These are phyloP conservation scores for Sepioteuthis lessoniana DNA, from an alignment of 2,888 invertebrate species.

Conservation along the genomic window DNA sequence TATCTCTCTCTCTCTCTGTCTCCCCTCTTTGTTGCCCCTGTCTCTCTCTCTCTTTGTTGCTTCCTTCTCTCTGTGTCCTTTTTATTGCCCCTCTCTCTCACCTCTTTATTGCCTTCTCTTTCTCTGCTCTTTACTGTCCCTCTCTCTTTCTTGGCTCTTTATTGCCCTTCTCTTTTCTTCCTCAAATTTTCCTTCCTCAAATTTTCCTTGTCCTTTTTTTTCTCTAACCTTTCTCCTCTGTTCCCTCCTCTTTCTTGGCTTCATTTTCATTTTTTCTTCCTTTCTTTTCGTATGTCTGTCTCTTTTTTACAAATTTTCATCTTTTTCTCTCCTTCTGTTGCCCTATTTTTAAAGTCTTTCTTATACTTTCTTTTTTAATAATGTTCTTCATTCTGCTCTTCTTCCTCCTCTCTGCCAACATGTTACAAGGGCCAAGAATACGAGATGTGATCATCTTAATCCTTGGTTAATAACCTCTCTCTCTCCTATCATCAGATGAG, in stretches of 20 bases:
- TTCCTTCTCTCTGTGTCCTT: accelerated
- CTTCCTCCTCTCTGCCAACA: not conserved
- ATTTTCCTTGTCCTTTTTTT: no score
- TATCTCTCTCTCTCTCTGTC: no score
- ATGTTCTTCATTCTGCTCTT: not conserved
- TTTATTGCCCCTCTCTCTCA: not conserved
- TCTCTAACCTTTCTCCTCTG: no score
- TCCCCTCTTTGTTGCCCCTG: no score
- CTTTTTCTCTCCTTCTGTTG: not conserved
- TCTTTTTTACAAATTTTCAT: no score
- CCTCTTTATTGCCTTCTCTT: not conserved
- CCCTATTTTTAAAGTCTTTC: not conserved
- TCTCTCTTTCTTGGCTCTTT: not conserved
- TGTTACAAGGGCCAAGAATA: no score
- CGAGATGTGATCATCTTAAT: not conserved
- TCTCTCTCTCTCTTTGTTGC: not conserved
- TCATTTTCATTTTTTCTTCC: not conserved
- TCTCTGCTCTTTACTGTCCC: not conserved
- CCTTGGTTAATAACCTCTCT: not conserved
- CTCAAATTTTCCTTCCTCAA: not conserved
- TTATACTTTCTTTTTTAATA: not conserved
- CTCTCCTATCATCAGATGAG: not conserved
- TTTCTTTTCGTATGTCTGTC: not conserved
- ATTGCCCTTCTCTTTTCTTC: not conserved
- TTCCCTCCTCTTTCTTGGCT: not conserved